Evolutionary conservation across 1,140 invertebrate genomes (phyloP).

Genomic region (Papilio xuthus): DNA sequence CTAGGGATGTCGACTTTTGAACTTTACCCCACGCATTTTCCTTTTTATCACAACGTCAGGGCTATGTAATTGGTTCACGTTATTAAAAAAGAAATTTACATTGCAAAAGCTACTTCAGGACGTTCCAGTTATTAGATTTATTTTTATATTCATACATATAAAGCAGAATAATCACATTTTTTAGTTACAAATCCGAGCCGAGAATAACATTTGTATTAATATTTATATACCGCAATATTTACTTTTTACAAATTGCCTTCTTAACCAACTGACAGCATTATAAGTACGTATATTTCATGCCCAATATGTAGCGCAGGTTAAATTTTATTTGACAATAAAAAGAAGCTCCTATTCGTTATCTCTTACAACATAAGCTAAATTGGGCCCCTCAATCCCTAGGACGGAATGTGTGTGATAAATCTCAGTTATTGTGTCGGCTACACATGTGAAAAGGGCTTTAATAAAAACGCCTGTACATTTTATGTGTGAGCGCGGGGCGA

Average conservation of each 20-base stretch:
- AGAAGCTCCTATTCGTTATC: conserved; percentile 36
- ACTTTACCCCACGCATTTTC: not conserved
- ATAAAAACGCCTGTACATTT: conserved; percentile 38
- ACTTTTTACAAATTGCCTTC: conserved; percentile 5
- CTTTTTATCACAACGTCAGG: not conserved
- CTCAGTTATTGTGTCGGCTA: conserved; percentile 38
- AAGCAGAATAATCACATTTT: not conserved
- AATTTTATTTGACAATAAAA: conserved; percentile 33
- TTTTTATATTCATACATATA: not conserved
- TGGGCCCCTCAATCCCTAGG: conserved; percentile 30
- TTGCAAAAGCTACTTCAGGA: not conserved
- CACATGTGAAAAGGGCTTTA: conserved; percentile 38
- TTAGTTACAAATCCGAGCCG: not conserved
- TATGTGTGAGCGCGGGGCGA: conserved; percentile 20
- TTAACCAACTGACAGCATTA: conserved; percentile 8
- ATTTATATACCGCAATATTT: conserved; percentile 15
- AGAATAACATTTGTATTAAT: not conserved
- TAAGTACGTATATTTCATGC: conserved; percentile 20
- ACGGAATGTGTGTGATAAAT: conserved; percentile 35
- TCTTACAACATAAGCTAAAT: conserved; percentile 36
- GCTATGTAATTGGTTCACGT: not conserved
- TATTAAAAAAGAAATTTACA: not conserved
- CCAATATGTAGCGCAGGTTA: conserved; percentile 11
- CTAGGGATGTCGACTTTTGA: not conserved
- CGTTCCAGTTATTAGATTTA: not conserved